Percentiles rank a stretch among this genome's conserved stretches.
These are phyloP conservation scores for Tyto alba DNA, from an alignment of 2,113 vertebrate genomes.

Conservation along the genomic window DNA sequence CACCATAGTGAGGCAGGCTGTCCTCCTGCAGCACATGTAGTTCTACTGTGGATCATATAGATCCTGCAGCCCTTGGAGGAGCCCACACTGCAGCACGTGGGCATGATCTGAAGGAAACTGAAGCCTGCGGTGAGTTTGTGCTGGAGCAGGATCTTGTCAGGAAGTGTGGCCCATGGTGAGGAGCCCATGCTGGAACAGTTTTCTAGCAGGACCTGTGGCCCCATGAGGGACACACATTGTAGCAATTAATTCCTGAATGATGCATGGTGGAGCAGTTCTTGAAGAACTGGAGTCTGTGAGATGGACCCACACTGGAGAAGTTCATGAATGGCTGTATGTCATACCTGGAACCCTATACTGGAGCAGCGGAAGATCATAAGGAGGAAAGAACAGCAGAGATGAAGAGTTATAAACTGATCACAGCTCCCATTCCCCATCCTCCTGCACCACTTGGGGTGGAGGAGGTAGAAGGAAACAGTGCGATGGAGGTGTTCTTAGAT, in stretches of 20 bases:
- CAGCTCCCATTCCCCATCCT: neutral
- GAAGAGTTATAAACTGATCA: neutral
- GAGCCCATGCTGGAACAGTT: neutral
- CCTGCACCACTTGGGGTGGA: neutral
- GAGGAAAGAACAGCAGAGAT: neutral
- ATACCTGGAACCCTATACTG: neutral
- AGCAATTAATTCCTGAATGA: neutral
- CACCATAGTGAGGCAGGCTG: neutral
- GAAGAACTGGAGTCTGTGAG: neutral
- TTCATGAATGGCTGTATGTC: neutral
- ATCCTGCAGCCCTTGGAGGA: rapidly evolving
- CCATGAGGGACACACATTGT: neutral
- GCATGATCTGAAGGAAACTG: neutral
- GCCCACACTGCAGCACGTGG: rapidly evolving
- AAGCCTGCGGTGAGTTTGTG: neutral
- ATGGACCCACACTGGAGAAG: neutral
- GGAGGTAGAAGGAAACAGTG: neutral
- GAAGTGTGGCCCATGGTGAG: rapidly evolving
- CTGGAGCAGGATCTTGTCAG: neutral
- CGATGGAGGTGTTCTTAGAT: neutral
- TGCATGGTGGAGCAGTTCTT: neutral
- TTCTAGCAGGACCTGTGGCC: neutral
- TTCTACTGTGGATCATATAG: rapidly evolving
- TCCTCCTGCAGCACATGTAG: neutral
- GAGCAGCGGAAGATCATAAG: neutral